phyloP scores from a whole-genome alignment of 1,140 invertebrate species.

The Drosophila oshimai region DNA sequence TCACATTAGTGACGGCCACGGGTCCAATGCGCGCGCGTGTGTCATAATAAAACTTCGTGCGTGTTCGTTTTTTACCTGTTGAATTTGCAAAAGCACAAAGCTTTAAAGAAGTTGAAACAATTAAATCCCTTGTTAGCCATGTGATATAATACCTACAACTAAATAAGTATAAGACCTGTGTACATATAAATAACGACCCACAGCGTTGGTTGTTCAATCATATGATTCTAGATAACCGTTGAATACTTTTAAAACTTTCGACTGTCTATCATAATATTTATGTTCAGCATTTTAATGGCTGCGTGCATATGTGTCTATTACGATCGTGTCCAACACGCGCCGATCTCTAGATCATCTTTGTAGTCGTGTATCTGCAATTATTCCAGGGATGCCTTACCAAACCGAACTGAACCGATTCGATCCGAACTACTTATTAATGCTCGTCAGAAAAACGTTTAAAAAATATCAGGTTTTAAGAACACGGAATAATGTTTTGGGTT shows the following conservation, averaged over 20 bases:
- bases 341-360: neutral
- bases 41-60: slow-evolving; percentile 16
- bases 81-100: slow-evolving; percentile 21
- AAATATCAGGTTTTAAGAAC: neutral
- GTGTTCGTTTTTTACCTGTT: slow-evolving; percentile 19
- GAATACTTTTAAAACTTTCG: slow-evolving; percentile 1
- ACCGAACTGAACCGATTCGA: neutral
- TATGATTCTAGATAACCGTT: slow-evolving; percentile 4
- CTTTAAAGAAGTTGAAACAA: slow-evolving; percentile 18
- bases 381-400: neutral
- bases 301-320: neutral
- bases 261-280: slow-evolving; percentile 9
- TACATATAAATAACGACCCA: neutral
- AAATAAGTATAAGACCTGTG: neutral
- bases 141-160: slow-evolving; percentile 20
- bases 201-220: slow-evolving; percentile 1
- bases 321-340: slow-evolving; percentile 1
- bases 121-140: slow-evolving; percentile 17
- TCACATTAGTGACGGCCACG: slow-evolving; percentile 29
- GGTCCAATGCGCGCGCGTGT: slow-evolving; percentile 4
- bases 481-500: too few species aligned
- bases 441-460: neutral
- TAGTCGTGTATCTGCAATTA: neutral
- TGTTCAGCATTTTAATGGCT: neutral
- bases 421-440: neutral